These are phyloP conservation scores for Anguilla megastoma DNA, from an alignment of 2,797 vertebrate genomes.

Conservation along the genomic window DNA sequence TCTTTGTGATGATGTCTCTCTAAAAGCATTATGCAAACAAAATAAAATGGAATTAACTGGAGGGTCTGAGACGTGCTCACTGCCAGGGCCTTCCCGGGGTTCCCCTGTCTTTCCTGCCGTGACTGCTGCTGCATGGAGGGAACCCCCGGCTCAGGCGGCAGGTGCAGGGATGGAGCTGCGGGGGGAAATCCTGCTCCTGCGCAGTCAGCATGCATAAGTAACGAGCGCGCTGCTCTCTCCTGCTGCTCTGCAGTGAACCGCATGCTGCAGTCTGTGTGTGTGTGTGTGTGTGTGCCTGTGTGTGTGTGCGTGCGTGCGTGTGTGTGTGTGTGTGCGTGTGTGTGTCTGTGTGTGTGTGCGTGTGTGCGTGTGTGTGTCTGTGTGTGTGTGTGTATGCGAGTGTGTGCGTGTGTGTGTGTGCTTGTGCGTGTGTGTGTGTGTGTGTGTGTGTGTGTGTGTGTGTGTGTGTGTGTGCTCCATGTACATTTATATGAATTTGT, in stretches of 20 bases:
- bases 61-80: neutral
- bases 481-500: neutral
- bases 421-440: neutral
- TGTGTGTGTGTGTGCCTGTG: neutral
- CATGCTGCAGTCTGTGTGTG: neutral
- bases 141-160: neutral
- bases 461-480: neutral
- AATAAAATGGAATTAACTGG: neutral
- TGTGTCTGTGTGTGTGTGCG: neutral
- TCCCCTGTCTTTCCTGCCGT: neutral
- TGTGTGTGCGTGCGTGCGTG: neutral
- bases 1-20: no score
- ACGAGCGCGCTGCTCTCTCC: neutral
- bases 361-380: neutral
- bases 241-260: conserved; percentile 22
- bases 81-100: neutral
- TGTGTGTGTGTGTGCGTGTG: neutral
- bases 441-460: neutral
- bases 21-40: neutral
- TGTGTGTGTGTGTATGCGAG: neutral
- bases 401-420: no score
- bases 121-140: neutral
- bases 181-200: conserved; percentile 16
- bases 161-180: neutral
- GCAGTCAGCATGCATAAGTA: conserved; percentile 28